phyloP scores from a whole-genome alignment of 2,797 vertebrate genomes.

The Podarcis lilfordi region DNA sequence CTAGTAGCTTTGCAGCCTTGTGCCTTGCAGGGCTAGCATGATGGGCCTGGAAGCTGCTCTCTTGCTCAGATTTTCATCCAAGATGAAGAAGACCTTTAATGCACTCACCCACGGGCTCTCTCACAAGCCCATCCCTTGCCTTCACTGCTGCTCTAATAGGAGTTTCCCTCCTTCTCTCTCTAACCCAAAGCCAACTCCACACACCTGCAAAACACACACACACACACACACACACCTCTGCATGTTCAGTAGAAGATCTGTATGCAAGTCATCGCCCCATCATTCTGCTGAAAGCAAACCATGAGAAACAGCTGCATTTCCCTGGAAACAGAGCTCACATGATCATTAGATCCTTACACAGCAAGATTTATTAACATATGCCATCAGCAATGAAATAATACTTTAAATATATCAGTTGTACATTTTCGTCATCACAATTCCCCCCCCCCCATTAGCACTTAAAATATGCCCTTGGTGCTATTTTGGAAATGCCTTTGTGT shows the following conservation, averaged over 20 bases:
- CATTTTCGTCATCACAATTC: background rate
- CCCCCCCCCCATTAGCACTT: conserved; percentile 35
- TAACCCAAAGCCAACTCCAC: background rate
- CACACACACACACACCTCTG: too few species aligned
- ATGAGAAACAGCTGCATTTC: background rate
- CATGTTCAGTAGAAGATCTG: background rate
- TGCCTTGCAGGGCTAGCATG: background rate
- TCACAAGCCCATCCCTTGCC: background rate
- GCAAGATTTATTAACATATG: background rate
- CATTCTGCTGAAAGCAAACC: too few species aligned
- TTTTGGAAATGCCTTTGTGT: conserved; percentile 52
- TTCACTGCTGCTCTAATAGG: background rate
- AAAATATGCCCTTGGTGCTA: conserved; percentile 24
- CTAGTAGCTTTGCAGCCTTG: background rate
- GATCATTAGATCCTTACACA: background rate
- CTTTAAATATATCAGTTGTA: conserved; percentile 32
- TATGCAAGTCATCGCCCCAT: background rate
- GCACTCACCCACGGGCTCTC: background rate
- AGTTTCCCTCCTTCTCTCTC: background rate
- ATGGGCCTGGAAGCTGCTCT: background rate
- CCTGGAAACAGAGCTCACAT: background rate
- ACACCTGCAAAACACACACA: too few species aligned
- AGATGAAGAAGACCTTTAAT: background rate
- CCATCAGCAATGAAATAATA: background rate
- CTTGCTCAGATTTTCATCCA: background rate